These are phyloP conservation scores for Achroia grisella DNA, from an alignment of 1,140 invertebrate species.

Conservation along the genomic window DNA sequence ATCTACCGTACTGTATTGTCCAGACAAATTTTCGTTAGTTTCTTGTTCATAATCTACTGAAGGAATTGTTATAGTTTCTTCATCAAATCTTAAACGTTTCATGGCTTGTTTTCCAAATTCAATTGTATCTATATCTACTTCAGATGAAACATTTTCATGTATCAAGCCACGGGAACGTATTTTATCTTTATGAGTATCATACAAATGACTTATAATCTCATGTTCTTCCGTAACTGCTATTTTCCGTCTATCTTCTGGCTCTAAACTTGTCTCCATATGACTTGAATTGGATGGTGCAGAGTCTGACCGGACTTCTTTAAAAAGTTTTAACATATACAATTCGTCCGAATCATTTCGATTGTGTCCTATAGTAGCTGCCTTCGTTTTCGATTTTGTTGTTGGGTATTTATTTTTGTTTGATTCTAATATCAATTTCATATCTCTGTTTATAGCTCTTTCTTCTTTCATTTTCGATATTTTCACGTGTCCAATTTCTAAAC, in stretches of 20 bases:
- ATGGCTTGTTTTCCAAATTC: constrained; percentile 4
- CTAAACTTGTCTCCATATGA: constrained; percentile 1
- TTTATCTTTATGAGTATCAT: constrained; percentile 1
- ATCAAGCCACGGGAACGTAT: too few species aligned
- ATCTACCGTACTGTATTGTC: too few species aligned
- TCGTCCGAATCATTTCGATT: constrained; percentile 9
- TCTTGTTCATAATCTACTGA: constrained; percentile 2
- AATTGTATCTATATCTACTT: constrained; percentile 9
- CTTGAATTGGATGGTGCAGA: too few species aligned
- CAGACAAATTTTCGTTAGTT: not conserved
- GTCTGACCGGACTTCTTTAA: constrained; percentile 4
- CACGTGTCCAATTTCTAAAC: constrained; percentile 28
- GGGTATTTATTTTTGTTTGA: too few species aligned
- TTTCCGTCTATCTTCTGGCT: constrained; percentile 4
- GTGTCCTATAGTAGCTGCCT: too few species aligned
- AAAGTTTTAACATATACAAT: constrained; percentile 22
- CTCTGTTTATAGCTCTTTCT: too few species aligned
- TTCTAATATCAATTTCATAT: too few species aligned
- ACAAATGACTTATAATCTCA: constrained; percentile 36
- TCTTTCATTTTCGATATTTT: not conserved
- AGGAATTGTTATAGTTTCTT: constrained; percentile 29
- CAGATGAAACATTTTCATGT: not conserved
- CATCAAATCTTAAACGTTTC: constrained; percentile 47
- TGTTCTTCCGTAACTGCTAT: constrained; percentile 21
- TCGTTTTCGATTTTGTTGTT: too few species aligned